Evolutionary conservation across 2,113 vertebrate genomes (phyloP).

Genomic region (Apeltes quadracus): DNA sequence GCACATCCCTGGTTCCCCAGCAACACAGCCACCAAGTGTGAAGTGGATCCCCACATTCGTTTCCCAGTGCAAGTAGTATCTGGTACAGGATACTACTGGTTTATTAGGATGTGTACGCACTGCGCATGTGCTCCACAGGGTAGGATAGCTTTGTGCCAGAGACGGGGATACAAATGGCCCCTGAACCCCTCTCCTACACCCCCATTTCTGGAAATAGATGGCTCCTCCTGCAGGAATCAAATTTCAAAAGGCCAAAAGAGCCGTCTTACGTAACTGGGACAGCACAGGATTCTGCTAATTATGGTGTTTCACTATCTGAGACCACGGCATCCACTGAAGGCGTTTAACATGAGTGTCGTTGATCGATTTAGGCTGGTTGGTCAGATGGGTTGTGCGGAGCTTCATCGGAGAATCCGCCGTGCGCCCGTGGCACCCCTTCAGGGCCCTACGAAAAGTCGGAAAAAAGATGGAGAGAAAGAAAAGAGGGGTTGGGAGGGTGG

Average conservation of each 20-base stretch:
- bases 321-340: too few relatives aligned
- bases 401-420: too few relatives aligned
- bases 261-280: slow-evolving; percentile 69
- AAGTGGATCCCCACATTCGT: background rate
- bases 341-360: too few relatives aligned
- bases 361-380: too few relatives aligned
- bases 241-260: slow-evolving; percentile 74
- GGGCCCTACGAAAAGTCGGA: too few relatives aligned
- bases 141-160: slow-evolving; percentile 40
- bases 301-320: too few relatives aligned
- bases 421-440: too few relatives aligned
- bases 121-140: slow-evolving; percentile 41
- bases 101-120: slow-evolving; percentile 62
- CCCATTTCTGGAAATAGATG: slow-evolving; percentile 54
- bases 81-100: too few relatives aligned
- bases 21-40: background rate
- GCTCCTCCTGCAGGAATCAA: slow-evolving; percentile 65
- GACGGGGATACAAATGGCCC: slow-evolving; percentile 35
- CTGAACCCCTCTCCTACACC: background rate
- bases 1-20: too few relatives aligned
- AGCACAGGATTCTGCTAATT: slow-evolving; percentile 67
- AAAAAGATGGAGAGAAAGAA: too few relatives aligned
- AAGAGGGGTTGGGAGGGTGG: too few relatives aligned
- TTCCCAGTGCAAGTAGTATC: background rate
- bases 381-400: too few relatives aligned